Evolutionary conservation across 2,797 vertebrate genomes (phyloP), one percentile per base, ranked within the genome.

Genomic region (Micromesistius poutassou): DNA sequence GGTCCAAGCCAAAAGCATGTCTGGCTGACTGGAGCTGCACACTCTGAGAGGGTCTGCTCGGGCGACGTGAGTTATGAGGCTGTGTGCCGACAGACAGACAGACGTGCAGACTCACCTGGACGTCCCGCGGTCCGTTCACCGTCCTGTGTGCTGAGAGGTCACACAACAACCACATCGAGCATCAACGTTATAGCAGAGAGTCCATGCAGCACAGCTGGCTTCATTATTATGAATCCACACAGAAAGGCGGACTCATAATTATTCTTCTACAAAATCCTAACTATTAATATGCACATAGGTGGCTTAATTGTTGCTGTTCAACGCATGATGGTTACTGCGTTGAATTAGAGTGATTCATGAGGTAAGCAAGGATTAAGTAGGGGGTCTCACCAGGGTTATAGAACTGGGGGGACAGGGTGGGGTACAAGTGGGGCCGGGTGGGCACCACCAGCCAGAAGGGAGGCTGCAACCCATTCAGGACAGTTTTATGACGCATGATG

Each of bases 371-470:
- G 46, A 7, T 62, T 62, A 25, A n/a, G 55, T 62, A 30, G 28
- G 70, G 28, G 28, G 28, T 33, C 70, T 75, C 30, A 91, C 91
- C 73, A 73, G 90, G 91, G 77, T 88, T 85, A 33, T 62, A 72
- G 81, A 89, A 91, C 85, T 87, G 90, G 8, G 82, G 85, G 62
- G 62, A 74, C 0, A 2, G 0, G 0, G 88, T 91, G 0, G 87
- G 78, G 42, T 86, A 91, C 14, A 90, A 0, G 28, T 76, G 89
- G 8, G 91, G 90, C 1, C 0, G 1, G 0, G 16, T 22, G 4
- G 1, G 76, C 81, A 91, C 4, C 0, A 77, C 71, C 72, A 91
- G n/a, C 84, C 83, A 90, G 31, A 89, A 92, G 0, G 89, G 84
- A 10, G 82, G 1, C 0, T 0, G 0, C 75, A 4, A 25, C 83